Base-by-base conservation (phyloP, 2,113 vertebrate species). In the Neogobius melanostomus region DNA sequence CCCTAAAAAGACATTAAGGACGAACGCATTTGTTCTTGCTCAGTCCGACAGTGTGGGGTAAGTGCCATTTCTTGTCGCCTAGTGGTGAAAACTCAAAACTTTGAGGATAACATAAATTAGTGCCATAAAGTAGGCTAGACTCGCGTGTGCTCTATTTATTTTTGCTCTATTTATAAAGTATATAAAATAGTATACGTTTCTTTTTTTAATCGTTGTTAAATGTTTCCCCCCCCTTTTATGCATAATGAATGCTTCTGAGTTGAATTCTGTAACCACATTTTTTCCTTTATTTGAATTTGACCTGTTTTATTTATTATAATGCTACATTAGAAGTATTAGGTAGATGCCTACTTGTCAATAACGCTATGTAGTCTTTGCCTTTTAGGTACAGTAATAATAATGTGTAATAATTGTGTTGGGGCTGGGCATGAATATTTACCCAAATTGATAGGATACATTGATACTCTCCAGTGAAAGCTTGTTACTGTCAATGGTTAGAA, bases 21-120 rank as follows among this genome's bases (percentile, higher is more conserved):
- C 51, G 17, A 68, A 59, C 80, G 53, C 11, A 72, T 17, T 45
- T 8, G n/a, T 51, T 21, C 43, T 43, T 57, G 61, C 21, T 61
- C 70, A 36, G 28, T 17, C 63, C 56, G n/a, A 28, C 68, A 51
- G 11, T 45, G 75, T 69, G 64, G 45, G 79, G 87, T 89, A 62
- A 64, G 88, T 81, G 57, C 62, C 66, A 14, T 43, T 12, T 69
- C 6, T 75, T 74, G 42, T 71, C 60, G 16, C 9, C 17, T 28
- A 28, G 9, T 4, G 8, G 2, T 53, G n/a, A 44, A 12, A 28
- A 28, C 7, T 21, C 15, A 16, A 36, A 61, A 43, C 42, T 61
- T 15, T 14, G 10, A 5, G 17, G 8, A 56, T 16, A 43, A 12
- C 9, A 56, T 4, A 5, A 45, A n/a, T 42, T 9, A 36, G 28